Evolutionary conservation across 2,888 invertebrate species (phyloP).

Genomic region (Sminthurinus aureus): DNA sequence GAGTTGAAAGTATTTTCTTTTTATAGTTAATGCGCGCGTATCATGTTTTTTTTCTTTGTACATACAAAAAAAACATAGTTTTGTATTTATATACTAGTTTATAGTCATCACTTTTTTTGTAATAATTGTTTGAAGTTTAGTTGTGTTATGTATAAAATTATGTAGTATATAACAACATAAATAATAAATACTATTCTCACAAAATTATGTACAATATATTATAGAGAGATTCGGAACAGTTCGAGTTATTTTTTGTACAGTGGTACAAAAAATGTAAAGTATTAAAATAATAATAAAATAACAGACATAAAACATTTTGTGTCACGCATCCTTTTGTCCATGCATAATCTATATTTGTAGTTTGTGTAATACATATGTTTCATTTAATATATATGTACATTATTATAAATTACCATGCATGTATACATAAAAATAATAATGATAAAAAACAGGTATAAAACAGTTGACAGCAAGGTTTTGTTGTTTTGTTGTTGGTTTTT

Average conservation of each 20-base stretch:
- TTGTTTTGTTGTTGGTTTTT: too few relatives aligned
- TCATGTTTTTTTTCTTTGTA: neutral
- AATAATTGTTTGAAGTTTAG: neutral
- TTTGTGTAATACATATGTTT: too few relatives aligned
- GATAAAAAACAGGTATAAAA: neutral
- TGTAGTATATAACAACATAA: neutral
- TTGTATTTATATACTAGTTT: neutral
- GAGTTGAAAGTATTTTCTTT: neutral
- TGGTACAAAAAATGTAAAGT: too few relatives aligned
- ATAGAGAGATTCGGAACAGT: conserved; percentile 26
- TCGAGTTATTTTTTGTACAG: conserved; percentile 2
- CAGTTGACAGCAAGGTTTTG: conserved; percentile 30
- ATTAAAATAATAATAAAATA: too few relatives aligned
- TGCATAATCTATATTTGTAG: neutral
- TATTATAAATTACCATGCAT: neutral
- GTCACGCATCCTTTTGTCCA: neutral
- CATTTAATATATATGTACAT: neutral
- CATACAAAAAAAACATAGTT: neutral
- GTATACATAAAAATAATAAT: neutral
- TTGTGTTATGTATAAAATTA: neutral
- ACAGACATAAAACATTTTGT: neutral
- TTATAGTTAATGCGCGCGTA: neutral
- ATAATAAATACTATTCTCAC: neutral
- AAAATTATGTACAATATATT: neutral
- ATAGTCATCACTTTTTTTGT: neutral